phyloP scores from a whole-genome alignment of 37 sponge, comb jelly and placozoan species.

The Spongilla lacustris region DNA sequence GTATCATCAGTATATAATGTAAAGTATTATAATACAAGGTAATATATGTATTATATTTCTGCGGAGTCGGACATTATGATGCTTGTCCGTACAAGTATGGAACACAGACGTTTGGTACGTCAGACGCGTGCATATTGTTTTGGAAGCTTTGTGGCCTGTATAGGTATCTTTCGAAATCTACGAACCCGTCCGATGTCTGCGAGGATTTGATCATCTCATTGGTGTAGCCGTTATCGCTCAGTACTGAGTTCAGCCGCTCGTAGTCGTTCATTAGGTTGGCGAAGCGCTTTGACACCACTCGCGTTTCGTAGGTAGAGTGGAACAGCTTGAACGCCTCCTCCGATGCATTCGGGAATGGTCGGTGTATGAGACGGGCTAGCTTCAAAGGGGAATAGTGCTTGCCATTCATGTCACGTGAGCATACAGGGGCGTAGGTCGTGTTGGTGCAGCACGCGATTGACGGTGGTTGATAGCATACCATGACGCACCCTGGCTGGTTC shows the following conservation, averaged over 20 bases:
- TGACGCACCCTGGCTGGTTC: conserved; percentile 31
- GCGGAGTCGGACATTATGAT: too few relatives aligned
- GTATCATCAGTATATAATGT: too few relatives aligned
- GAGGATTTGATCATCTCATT: background rate
- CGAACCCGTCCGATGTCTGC: background rate
- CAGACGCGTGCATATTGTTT: background rate
- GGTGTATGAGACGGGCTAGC: background rate
- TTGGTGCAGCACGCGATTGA: background rate
- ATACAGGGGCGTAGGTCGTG: conserved; percentile 23
- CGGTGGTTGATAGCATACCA: conserved; percentile 11
- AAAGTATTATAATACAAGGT: too few relatives aligned
- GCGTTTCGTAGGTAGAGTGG: background rate
- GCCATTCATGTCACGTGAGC: conserved; percentile 4
- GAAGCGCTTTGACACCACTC: background rate
- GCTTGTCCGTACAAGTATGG: background rate
- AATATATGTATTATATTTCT: too few relatives aligned
- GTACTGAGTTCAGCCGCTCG: background rate
- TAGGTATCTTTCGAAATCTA: conserved; percentile 23
- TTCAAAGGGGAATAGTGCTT: conserved; percentile 2
- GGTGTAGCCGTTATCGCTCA: conserved; percentile 10
- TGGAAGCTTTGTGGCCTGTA: background rate
- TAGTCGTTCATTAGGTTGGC: conserved; percentile 5
- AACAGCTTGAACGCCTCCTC: conserved; percentile 10
- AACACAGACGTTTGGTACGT: background rate
- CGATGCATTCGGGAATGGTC: conserved; percentile 8